These are phyloP conservation scores for Diaprepes abbreviatus DNA, from an alignment of 2,888 invertebrate genomes.

Conservation along the genomic window DNA sequence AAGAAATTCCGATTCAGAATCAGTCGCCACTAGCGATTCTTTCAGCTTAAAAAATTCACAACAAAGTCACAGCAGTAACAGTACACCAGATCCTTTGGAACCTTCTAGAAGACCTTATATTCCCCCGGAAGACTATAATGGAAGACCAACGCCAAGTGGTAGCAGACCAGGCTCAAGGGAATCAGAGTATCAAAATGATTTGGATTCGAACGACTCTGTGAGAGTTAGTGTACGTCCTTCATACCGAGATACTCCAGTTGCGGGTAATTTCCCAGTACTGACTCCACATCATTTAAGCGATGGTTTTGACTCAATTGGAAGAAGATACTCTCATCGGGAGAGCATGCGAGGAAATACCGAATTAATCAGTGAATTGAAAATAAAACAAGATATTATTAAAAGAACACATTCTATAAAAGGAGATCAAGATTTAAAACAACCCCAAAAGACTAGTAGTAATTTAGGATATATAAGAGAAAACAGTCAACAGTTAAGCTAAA, in stretches of 20 bases:
- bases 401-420: conserved; percentile 47
- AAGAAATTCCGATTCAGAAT: conserved; percentile 41
- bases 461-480: conserved; percentile 52
- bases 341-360: conserved; percentile 54
- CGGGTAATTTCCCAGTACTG: conserved; percentile 35
- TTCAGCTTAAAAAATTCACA: conserved; percentile 4
- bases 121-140: conserved; percentile 13
- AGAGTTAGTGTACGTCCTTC: background rate
- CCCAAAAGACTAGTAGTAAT: conserved; percentile 53
- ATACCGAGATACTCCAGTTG: background rate
- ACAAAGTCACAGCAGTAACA: conserved; percentile 8
- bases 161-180: conserved; percentile 33
- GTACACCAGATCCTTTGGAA: conserved; percentile 29
- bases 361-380: conserved; percentile 56
- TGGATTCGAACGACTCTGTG: background rate
- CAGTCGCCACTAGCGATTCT: conserved; percentile 33
- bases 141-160: background rate
- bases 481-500: conserved; percentile 33
- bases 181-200: conserved; percentile 18
- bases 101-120: conserved; percentile 17
- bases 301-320: conserved; percentile 24
- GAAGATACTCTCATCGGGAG: conserved; percentile 50
- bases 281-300: conserved; percentile 28
- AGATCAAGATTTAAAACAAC: conserved; percentile 36
- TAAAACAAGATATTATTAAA: conserved; percentile 50